phyloP scores from a whole-genome alignment of 2,888 invertebrate species.

The Caenorhabditis imperialis region DNA sequence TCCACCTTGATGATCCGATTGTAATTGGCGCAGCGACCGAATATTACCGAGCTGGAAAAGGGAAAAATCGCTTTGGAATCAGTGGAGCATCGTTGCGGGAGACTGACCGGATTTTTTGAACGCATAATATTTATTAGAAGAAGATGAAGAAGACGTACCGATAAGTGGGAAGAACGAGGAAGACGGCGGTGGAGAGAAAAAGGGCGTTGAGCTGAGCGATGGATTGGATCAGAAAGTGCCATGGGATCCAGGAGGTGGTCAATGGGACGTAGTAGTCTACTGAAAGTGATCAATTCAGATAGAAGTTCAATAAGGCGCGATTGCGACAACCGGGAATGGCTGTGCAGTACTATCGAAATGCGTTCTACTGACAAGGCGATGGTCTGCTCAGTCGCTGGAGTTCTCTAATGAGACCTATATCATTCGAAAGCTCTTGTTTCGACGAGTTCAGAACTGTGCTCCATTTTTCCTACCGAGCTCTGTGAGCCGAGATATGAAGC shows the following conservation, averaged over 20 bases:
- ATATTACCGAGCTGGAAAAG: conserved; percentile 33
- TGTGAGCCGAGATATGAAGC: too few relatives aligned
- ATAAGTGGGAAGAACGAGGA: conserved; percentile 47
- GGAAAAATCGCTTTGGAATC: neutral
- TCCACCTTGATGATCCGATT: conserved; percentile 37
- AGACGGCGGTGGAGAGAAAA: conserved; percentile 35
- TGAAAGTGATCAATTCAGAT: conserved; percentile 6
- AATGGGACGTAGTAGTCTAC: conserved; percentile 40
- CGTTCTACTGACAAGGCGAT: too few relatives aligned
- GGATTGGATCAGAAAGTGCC: conserved; percentile 44
- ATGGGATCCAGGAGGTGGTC: conserved; percentile 37
- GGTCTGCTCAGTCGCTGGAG: too few relatives aligned
- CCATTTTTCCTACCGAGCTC: too few relatives aligned
- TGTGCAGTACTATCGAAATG: too few relatives aligned
- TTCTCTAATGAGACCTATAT: too few relatives aligned
- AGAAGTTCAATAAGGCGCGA: neutral
- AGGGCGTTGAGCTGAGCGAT: conserved; percentile 38
- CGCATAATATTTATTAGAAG: too few relatives aligned
- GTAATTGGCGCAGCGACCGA: conserved; percentile 19
- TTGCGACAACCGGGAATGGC: too few relatives aligned
- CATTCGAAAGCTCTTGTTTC: too few relatives aligned
- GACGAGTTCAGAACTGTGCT: too few relatives aligned
- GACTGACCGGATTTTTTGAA: too few relatives aligned
- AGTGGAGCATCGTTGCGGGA: neutral
- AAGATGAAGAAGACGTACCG: conserved; percentile 15